phyloP scores from a whole-genome alignment of 2,888 invertebrate species.

The Dicyrtoma fusca region DNA sequence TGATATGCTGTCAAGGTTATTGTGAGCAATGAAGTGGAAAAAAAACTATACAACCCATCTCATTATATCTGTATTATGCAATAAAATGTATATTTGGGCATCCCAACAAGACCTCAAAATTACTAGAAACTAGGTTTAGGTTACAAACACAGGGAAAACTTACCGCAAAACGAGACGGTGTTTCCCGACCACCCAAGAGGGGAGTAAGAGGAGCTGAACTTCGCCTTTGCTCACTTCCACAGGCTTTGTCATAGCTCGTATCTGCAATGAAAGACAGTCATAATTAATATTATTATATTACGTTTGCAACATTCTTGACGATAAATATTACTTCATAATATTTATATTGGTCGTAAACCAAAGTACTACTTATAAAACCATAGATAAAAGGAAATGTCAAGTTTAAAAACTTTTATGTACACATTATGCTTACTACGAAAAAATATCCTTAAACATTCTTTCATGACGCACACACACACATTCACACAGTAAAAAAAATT shows the following conservation, averaged over 20 bases:
- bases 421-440: no score
- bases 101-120: not conserved
- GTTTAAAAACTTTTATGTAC: no score
- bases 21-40: no score
- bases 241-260: constrained; percentile 89
- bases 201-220: constrained; percentile 80
- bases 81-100: not conserved
- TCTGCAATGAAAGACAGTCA: constrained; percentile 64
- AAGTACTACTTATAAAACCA: no score
- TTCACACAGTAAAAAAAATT: no score
- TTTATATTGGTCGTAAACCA: no score
- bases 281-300: constrained; percentile 2
- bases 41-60: no score
- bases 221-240: constrained; percentile 67
- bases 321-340: not conserved
- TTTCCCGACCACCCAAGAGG: constrained; percentile 70
- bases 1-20: no score
- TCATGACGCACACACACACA: no score
- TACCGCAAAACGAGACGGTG: constrained; percentile 80
- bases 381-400: no score
- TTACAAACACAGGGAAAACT: constrained; percentile 58
- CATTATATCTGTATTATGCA: not conserved
- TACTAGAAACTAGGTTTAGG: not conserved
- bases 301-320: not conserved
- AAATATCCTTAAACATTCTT: no score